phyloP scores from a whole-genome alignment of 2,888 invertebrate species.

The Mimas tiliae region DNA sequence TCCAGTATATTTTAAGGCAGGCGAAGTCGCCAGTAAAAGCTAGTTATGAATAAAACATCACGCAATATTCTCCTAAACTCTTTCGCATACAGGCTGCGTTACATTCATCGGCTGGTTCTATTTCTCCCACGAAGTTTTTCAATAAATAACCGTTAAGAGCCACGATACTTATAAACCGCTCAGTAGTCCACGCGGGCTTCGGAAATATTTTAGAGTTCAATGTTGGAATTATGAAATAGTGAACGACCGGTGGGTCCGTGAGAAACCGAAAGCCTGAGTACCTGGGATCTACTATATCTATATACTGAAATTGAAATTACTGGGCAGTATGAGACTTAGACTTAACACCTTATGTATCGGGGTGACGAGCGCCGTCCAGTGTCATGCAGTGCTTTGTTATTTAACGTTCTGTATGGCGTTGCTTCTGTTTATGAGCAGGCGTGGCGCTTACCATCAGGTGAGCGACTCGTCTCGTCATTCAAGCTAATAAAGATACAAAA shows the following conservation, averaged over 20 bases:
- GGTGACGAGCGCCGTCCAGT: too few species aligned
- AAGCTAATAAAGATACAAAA: too few species aligned
- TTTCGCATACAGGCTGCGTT: background rate
- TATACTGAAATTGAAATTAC: background rate
- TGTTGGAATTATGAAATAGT: conserved; percentile 71
- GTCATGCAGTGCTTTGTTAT: too few species aligned
- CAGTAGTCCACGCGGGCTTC: conserved; percentile 42
- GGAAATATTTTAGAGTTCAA: conserved; percentile 72
- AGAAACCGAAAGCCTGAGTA: background rate
- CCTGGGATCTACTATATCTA: background rate
- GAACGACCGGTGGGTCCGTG: conserved; percentile 40
- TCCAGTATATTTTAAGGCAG: too few species aligned
- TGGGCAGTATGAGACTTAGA: background rate
- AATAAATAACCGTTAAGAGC: conserved; percentile 53
- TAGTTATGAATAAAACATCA: background rate
- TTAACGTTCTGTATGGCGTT: too few species aligned
- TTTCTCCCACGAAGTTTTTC: conserved; percentile 47
- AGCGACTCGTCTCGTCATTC: too few species aligned
- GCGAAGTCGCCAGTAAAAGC: too few species aligned
- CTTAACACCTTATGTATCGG: too few species aligned
- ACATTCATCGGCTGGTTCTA: background rate
- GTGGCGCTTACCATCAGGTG: too few species aligned
- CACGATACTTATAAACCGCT: conserved; percentile 44
- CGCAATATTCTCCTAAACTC: background rate
- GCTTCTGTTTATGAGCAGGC: too few species aligned